phyloP scores from a whole-genome alignment of 2,888 invertebrate species.

The Liopterus haemorrhoidalis region DNA sequence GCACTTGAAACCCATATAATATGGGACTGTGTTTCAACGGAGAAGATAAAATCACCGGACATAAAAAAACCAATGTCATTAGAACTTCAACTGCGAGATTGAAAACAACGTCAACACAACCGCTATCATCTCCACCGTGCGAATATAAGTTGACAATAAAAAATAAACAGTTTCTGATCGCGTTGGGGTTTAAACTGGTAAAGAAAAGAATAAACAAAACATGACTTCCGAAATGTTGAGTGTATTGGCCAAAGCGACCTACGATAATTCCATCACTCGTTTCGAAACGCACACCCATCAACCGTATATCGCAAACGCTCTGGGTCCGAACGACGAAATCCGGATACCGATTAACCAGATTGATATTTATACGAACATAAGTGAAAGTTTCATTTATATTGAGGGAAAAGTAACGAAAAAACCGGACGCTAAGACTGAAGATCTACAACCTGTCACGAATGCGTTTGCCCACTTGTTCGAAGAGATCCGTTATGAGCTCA shows the following conservation, averaged over 20 bases:
- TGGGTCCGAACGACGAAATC: slow-evolving; percentile 36
- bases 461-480: no score
- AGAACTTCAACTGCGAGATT: background rate
- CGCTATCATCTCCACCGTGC: no score
- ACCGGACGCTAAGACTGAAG: no score
- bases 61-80: background rate
- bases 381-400: slow-evolving; percentile 31
- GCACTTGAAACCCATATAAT: slow-evolving; percentile 17
- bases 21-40: background rate
- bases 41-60: background rate
- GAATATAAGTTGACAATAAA: slow-evolving; percentile 7
- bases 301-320: slow-evolving; percentile 30
- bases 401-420: no score
- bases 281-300: slow-evolving; percentile 33
- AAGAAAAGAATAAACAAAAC: slow-evolving; percentile 6
- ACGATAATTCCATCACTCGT: slow-evolving; percentile 30
- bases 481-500: no score
- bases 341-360: slow-evolving; percentile 34
- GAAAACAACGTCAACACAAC: no score
- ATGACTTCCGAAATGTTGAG: slow-evolving; percentile 24
- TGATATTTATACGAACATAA: slow-evolving; percentile 32
- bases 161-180: slow-evolving; percentile 4
- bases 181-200: slow-evolving; percentile 4
- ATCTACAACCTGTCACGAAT: no score
- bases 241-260: slow-evolving; percentile 19